phyloP scores from a whole-genome alignment of 2,797 vertebrate genomes.

The Hyperoplus lanceolatus region DNA sequence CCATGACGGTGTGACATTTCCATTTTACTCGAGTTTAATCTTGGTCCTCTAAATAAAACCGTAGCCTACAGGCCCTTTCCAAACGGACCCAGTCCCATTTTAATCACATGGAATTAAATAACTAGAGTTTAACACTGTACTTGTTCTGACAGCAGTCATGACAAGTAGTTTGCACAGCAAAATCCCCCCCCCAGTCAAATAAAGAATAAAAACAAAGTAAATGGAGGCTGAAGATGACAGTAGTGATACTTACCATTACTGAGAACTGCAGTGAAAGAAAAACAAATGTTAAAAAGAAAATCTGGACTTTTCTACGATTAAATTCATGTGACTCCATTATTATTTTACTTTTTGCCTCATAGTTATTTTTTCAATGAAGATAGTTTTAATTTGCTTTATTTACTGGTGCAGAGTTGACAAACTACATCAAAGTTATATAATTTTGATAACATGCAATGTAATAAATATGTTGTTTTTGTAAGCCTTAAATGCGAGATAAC shows the following conservation, averaged over 20 bases:
- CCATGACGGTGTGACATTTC: slow-evolving; percentile 87
- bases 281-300: not conserved
- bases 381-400: not conserved
- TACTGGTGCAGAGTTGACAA: not conserved
- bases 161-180: slow-evolving; percentile 84
- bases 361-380: not conserved
- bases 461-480: not conserved
- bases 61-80: slow-evolving; percentile 79
- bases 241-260: slow-evolving; percentile 61
- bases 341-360: not conserved
- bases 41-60: slow-evolving; percentile 85
- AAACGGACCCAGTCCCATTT: slow-evolving; percentile 86
- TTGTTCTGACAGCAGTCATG: slow-evolving; percentile 87
- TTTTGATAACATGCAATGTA: not conserved
- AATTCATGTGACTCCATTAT: not conserved
- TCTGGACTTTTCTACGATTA: not conserved
- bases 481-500: not conserved
- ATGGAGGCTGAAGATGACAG: slow-evolving; percentile 71
- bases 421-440: not conserved
- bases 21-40: slow-evolving; percentile 87
- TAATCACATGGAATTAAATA: slow-evolving; percentile 90
- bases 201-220: slow-evolving; percentile 75
- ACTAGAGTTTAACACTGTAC: slow-evolving; percentile 84
- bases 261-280: slow-evolving; percentile 22
- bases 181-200: slow-evolving; percentile 80